Conservation (phyloP, 2,888 invertebrate genomes). For the Nymphalis urticae region DNA sequence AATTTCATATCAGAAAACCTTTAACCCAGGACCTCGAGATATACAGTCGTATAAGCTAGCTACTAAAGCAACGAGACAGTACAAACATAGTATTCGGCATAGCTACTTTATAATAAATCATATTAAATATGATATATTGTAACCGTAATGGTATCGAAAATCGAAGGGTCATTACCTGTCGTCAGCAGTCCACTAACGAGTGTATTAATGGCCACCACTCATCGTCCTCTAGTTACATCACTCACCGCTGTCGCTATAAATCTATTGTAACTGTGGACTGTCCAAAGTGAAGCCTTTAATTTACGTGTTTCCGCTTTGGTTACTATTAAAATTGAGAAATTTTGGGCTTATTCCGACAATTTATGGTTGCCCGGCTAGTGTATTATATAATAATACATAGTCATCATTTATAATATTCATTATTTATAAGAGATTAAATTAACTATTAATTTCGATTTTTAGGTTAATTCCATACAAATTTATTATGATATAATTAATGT, state of each 20-base stretch:
- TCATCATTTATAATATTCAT: constrained; percentile 5
- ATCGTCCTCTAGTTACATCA: constrained; percentile 26
- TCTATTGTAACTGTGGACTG: constrained; percentile 29
- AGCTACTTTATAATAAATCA: no score
- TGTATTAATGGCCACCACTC: constrained; percentile 44
- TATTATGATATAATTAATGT: no score
- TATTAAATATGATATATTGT: no score
- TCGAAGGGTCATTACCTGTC: constrained; percentile 54
- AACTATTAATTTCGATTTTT: no score
- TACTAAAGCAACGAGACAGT: no score
- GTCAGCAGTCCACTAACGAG: constrained; percentile 55
- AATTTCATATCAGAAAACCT: no score
- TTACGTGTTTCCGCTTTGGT: constrained; percentile 30
- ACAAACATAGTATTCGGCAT: no score
- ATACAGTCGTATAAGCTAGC: no score
- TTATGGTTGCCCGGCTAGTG: background rate
- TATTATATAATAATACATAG: background rate
- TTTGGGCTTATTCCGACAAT: constrained; percentile 14
- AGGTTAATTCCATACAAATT: no score
- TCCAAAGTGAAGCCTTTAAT: constrained; percentile 32
- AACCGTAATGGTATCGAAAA: constrained; percentile 31
- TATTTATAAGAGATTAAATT: background rate
- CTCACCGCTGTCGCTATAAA: constrained; percentile 36
- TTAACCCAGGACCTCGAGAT: no score
- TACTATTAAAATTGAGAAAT: constrained; percentile 31